Evolutionary conservation across 2,113 vertebrate genomes (phyloP).

Genomic region (Gila orcuttii): DNA sequence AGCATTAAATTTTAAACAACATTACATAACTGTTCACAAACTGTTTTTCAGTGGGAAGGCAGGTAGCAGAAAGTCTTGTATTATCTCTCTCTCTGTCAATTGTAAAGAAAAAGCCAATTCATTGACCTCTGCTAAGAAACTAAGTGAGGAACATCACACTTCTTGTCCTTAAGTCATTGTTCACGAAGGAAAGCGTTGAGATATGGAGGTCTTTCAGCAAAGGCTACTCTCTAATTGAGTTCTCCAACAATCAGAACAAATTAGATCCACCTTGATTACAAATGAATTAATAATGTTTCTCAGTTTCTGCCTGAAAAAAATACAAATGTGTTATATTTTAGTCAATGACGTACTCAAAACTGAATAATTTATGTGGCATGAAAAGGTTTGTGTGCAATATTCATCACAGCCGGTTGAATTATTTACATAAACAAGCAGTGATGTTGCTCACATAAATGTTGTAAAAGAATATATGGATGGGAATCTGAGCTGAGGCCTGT

Average conservation of each 20-base stretch:
- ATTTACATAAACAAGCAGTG: slow-evolving; percentile 53
- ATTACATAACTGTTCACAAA: slow-evolving; percentile 56
- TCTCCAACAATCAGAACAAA: neutral
- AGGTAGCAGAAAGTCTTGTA: slow-evolving; percentile 10
- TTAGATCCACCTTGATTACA: neutral
- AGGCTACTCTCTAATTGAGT: neutral
- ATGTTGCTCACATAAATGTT: slow-evolving; percentile 24
- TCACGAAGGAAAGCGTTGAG: neutral
- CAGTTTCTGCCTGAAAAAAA: neutral
- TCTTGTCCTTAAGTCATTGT: neutral
- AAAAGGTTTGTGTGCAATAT: slow-evolving; percentile 43
- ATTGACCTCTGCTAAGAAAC: neutral
- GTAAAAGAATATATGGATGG: slow-evolving; percentile 17
- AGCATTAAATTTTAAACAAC: slow-evolving; percentile 52
- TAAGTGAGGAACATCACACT: neutral
- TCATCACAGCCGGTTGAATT: slow-evolving; percentile 40
- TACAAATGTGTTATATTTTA: neutral
- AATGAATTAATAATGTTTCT: neutral
- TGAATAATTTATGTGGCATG: slow-evolving; percentile 21
- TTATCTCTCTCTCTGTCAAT: slow-evolving; percentile 24
- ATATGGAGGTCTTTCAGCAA: neutral
- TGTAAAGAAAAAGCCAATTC: neutral
- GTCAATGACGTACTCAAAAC: neutral
- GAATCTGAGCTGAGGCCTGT: slow-evolving; percentile 33
- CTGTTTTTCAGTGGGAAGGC: slow-evolving; percentile 31